These are phyloP conservation scores for Halcyon senegalensis DNA, from an alignment of 2,113 vertebrate genomes.

Conservation along the genomic window DNA sequence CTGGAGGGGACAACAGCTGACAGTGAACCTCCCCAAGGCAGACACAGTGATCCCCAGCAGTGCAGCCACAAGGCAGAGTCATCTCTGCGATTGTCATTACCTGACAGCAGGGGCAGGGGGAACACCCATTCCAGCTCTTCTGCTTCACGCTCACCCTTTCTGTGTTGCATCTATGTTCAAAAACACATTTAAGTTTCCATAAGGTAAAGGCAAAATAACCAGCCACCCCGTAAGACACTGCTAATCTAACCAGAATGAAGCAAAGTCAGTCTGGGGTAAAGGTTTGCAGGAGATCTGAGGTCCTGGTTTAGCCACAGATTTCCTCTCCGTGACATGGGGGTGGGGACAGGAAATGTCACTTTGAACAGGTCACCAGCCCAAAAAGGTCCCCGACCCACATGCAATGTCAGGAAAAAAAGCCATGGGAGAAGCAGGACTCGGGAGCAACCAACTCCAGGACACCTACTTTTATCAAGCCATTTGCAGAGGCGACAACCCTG, in stretches of 20 bases:
- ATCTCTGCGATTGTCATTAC: neutral
- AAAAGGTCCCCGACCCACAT: neutral
- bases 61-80: neutral
- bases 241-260: neutral
- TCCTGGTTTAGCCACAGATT: neutral
- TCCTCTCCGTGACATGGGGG: neutral
- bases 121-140: neutral
- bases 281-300: neutral
- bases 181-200: neutral
- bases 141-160: neutral
- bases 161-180: neutral
- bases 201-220: neutral
- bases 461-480: neutral
- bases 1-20: neutral
- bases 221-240: neutral
- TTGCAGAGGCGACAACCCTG: neutral
- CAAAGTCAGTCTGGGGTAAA: neutral
- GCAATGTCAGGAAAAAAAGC: neutral
- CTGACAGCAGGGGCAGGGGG: neutral
- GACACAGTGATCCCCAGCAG: neutral
- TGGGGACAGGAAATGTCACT: neutral
- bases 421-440: neutral
- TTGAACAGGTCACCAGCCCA: accelerated
- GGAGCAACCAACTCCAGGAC: neutral
- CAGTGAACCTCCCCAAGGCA: neutral